A percentile compares a stretch with the other conserved stretches of the same genome.
Evolutionary conservation across 2,113 vertebrate genomes (phyloP).

Genomic region (Sinocyclocheilus rhinocerous): DNA sequence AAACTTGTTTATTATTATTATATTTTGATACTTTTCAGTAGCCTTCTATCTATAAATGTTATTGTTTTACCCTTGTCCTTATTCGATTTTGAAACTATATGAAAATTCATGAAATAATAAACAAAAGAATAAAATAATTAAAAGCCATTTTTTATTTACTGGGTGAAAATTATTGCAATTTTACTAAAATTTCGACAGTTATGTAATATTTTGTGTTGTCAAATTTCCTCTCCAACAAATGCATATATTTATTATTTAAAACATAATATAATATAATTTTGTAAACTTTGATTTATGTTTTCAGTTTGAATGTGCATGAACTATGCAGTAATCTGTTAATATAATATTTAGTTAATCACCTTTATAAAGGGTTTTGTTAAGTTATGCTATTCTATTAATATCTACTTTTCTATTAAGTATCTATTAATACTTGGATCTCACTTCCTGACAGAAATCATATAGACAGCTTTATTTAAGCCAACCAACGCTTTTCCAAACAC

Average conservation of each 20-base stretch:
- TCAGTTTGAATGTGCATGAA: too few species aligned
- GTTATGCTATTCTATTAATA: too few species aligned
- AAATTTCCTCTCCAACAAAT: background rate
- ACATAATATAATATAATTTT: too few species aligned
- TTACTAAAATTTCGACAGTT: background rate
- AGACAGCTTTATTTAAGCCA: background rate
- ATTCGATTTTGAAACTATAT: background rate
- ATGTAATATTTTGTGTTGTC: too few species aligned
- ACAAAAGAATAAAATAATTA: background rate
- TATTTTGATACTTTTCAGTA: background rate
- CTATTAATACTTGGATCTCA: background rate
- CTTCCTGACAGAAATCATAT: constrained; percentile 13
- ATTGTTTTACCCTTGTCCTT: background rate
- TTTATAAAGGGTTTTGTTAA: background rate
- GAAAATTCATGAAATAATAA: background rate
- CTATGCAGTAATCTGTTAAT: background rate
- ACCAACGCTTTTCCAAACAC: background rate
- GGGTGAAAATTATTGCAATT: background rate
- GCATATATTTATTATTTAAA: too few species aligned
- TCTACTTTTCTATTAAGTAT: background rate
- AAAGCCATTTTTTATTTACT: background rate
- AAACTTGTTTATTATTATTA: background rate
- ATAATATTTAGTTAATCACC: background rate
- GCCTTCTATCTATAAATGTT: background rate
- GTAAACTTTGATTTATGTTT: too few species aligned